phyloP scores from a whole-genome alignment of 2,113 vertebrate genomes.

The Pholis gunnellus region DNA sequence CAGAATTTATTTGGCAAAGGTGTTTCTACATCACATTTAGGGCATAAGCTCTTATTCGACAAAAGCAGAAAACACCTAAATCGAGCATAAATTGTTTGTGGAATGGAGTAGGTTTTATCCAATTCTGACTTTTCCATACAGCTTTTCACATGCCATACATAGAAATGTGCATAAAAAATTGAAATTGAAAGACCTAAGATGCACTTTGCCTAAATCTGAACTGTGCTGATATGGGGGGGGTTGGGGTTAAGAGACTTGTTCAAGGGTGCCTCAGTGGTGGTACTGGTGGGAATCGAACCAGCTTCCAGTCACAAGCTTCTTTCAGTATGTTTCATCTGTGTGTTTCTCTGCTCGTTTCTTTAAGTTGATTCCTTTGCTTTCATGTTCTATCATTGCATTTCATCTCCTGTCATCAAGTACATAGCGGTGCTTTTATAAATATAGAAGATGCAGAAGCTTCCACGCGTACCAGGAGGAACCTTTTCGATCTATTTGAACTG shows the following conservation, averaged over 20 bases:
- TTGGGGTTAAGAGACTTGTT: neutral
- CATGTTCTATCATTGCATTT: neutral
- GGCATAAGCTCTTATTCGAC: neutral
- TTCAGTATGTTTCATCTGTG: neutral
- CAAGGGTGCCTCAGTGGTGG: neutral
- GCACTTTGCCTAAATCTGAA: neutral
- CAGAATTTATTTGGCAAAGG: neutral
- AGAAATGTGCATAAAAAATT: too few relatives aligned
- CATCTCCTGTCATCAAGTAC: neutral
- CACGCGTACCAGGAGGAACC: neutral
- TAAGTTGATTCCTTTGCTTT: neutral
- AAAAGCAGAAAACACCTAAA: neutral
- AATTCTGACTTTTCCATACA: neutral
- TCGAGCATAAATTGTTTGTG: neutral
- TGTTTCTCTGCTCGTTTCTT: neutral
- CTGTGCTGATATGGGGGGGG: neutral
- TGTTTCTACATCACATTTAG: neutral
- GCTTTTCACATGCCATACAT: neutral
- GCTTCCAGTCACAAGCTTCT: neutral
- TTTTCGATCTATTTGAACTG: slow-evolving; percentile 12
- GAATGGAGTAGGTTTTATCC: neutral
- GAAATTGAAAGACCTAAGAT: neutral
- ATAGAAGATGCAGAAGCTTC: neutral
- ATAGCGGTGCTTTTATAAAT: neutral
- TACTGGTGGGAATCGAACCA: neutral